A percentile compares a stretch with the other conserved stretches of the same genome.
Evolutionary conservation across 1,140 invertebrate species (phyloP).

Genomic region (Pachypsylla venusta): DNA sequence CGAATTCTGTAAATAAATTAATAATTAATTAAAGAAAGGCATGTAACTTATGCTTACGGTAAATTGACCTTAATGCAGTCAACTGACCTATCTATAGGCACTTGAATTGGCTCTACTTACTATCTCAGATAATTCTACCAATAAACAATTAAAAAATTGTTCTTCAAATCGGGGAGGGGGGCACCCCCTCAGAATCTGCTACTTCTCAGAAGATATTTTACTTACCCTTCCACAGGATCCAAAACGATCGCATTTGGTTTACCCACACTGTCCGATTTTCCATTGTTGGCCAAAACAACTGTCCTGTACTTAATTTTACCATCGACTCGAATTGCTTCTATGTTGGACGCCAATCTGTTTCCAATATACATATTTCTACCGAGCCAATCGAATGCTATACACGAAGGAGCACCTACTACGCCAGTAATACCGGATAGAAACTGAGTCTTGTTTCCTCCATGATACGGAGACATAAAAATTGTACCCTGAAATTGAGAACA

Average conservation of each 20-base stretch:
- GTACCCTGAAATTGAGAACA: too few relatives aligned
- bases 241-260: conserved; percentile 74
- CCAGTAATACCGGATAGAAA: conserved; percentile 63
- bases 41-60: too few relatives aligned
- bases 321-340: conserved; percentile 80
- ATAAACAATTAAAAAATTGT: too few relatives aligned
- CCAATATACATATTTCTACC: conserved; percentile 89
- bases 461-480: conserved; percentile 66
- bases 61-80: too few relatives aligned
- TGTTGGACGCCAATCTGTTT: conserved; percentile 78
- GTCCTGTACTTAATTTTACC: conserved; percentile 68
- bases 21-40: too few relatives aligned
- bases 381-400: conserved; percentile 91
- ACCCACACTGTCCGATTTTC: conserved; percentile 68
- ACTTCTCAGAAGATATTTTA: too few relatives aligned
- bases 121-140: too few relatives aligned
- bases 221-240: conserved; percentile 76
- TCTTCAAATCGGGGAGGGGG: too few relatives aligned
- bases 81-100: too few relatives aligned
- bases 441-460: conserved; percentile 71
- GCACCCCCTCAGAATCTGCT: too few relatives aligned
- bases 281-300: conserved; percentile 81
- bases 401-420: conserved; percentile 76
- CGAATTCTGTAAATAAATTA: too few relatives aligned
- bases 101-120: too few relatives aligned